A percentile compares a stretch with the other conserved stretches of the same genome.
phyloP scores from a whole-genome alignment of 1,140 invertebrate species.

The Hylaeus volcanicus region DNA sequence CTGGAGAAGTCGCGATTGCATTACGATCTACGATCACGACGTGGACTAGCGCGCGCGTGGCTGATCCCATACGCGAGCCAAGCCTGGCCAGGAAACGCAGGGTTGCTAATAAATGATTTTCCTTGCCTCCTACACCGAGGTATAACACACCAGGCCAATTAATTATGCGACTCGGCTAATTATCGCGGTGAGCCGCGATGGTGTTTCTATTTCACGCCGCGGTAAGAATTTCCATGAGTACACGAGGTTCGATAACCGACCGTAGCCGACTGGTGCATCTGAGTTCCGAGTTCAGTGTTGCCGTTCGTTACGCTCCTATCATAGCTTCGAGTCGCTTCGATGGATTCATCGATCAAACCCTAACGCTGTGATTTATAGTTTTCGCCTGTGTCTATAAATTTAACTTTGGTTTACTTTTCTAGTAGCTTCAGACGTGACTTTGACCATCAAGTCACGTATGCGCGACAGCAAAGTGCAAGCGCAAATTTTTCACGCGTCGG shows the following conservation, averaged over 20 bases:
- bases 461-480: neutral
- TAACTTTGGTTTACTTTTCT: too few species aligned
- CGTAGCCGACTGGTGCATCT: neutral
- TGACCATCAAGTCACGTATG: too few species aligned
- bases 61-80: constrained; percentile 17
- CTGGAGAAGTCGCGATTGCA: constrained; percentile 55
- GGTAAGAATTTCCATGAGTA: constrained; percentile 3
- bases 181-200: constrained; percentile 4
- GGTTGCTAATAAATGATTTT: constrained; percentile 49
- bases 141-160: constrained; percentile 18
- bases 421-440: too few species aligned
- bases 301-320: too few species aligned
- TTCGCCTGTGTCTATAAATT: too few species aligned
- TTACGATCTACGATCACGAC: constrained; percentile 55
- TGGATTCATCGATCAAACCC: too few species aligned
- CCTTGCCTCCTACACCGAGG: constrained; percentile 3
- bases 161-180: constrained; percentile 42
- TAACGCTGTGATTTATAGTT: too few species aligned
- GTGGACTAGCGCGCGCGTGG: constrained; percentile 15
- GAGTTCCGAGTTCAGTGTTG: too few species aligned
- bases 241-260: constrained; percentile 34
- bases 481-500: neutral
- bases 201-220: constrained; percentile 19
- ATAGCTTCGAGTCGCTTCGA: too few species aligned
- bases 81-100: constrained; percentile 51